Conservation (phyloP, 2,113 vertebrate species). For the Pungitius pungitius region DNA sequence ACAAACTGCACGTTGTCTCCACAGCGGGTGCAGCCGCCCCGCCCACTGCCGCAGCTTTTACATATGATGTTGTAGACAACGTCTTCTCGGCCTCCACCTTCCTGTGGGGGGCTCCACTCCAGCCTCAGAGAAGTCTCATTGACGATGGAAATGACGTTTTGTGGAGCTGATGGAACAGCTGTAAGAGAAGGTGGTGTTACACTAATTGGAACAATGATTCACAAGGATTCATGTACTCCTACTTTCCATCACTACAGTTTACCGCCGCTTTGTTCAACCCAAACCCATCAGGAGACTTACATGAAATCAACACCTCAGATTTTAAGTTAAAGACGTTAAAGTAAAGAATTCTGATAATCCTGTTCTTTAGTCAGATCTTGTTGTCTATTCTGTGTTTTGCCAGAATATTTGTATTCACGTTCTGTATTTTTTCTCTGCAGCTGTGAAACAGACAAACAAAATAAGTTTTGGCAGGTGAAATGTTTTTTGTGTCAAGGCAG, state of each 20-base stretch:
- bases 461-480: neutral
- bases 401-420: neutral
- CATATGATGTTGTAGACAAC: conserved; percentile 98
- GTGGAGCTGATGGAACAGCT: conserved; percentile 91
- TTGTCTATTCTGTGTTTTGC: neutral
- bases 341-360: neutral
- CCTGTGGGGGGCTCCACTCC: conserved; percentile 88
- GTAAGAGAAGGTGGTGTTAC: neutral
- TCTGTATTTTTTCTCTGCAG: neutral
- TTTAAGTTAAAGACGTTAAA: neutral
- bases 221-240: neutral
- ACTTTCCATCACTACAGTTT: neutral
- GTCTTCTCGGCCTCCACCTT: conserved; percentile 89
- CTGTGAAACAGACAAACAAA: neutral
- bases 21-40: conserved; percentile 89
- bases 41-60: conserved; percentile 90
- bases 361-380: neutral
- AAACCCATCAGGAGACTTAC: neutral
- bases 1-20: conserved; percentile 95
- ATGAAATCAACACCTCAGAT: neutral
- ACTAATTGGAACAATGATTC: neutral
- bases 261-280: neutral
- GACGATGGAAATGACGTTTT: conserved; percentile 91
- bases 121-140: conserved; percentile 94
- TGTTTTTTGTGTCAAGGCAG: neutral